A percentile compares a stretch with the other conserved stretches of the same genome.
Conservation (phyloP, 1,140 invertebrate species). For the Pentalonia nigronervosa region DNA sequence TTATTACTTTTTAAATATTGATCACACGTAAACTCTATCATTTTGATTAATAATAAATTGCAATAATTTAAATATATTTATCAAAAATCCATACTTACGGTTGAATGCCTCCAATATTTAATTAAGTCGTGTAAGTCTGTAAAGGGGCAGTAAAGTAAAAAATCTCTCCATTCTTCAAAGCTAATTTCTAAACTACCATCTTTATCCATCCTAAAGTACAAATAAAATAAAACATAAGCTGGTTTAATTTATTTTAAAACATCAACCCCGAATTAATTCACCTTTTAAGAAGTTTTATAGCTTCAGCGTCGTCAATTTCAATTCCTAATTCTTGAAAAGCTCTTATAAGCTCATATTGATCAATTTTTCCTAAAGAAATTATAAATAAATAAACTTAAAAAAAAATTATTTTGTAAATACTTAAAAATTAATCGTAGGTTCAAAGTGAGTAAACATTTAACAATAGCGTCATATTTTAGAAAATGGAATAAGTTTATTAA, state of each 20-base stretch:
- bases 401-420: neutral
- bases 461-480: neutral
- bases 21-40: neutral
- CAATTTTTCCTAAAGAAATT: slow-evolving; percentile 75
- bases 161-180: slow-evolving; percentile 97
- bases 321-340: slow-evolving; percentile 84
- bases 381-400: neutral
- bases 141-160: slow-evolving; percentile 88
- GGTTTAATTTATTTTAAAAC: slow-evolving; percentile 37
- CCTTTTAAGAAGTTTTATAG: slow-evolving; percentile 80
- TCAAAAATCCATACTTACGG: slow-evolving; percentile 68
- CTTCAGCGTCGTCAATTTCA: slow-evolving; percentile 77
- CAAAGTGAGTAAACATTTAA: neutral
- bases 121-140: slow-evolving; percentile 90
- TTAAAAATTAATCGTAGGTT: neutral
- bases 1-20: neutral
- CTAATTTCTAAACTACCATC: slow-evolving; percentile 94
- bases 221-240: neutral
- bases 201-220: slow-evolving; percentile 77
- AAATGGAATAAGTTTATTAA: neutral
- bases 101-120: slow-evolving; percentile 94
- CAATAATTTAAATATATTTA: neutral
- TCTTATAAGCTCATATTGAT: slow-evolving; percentile 81
- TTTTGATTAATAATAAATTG: neutral
- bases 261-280: slow-evolving; percentile 63